These are phyloP conservation scores for Heterodera filipjevi DNA, from an alignment of 2,888 invertebrate species.

Conservation along the genomic window DNA sequence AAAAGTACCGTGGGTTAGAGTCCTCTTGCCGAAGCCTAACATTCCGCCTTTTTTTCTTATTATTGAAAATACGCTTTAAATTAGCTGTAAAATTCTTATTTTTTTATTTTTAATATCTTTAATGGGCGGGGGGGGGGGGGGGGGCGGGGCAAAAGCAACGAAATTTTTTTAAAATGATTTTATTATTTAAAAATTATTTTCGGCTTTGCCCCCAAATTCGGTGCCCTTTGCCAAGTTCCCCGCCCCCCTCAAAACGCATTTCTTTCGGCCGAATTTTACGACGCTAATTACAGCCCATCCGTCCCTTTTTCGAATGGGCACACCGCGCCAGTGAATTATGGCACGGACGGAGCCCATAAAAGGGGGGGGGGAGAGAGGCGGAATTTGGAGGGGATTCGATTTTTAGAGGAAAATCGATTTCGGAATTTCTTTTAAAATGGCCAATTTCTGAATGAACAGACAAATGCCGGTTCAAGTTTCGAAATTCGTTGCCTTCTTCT, in stretches of 20 bases:
- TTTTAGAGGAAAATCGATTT: neutral
- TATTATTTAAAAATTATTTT: too few species aligned
- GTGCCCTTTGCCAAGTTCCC: neutral
- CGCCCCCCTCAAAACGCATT: neutral
- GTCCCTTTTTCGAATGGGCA: constrained; percentile 11
- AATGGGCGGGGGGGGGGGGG: too few species aligned
- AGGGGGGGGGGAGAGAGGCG: neutral
- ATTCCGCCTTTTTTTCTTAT: too few species aligned
- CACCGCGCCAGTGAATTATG: constrained; percentile 18
- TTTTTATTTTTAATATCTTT: too few species aligned
- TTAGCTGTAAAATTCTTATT: too few species aligned
- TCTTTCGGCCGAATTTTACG: constrained; percentile 12
- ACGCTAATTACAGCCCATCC: constrained; percentile 16
- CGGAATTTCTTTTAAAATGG: neutral
- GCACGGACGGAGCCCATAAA: constrained; percentile 12
- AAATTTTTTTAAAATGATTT: too few species aligned
- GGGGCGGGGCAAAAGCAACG: too few species aligned
- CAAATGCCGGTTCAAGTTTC: neutral
- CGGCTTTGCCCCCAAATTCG: neutral
- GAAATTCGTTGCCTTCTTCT: neutral
- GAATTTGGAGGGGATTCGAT: neutral
- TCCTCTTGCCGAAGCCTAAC: too few species aligned
- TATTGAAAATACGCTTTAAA: too few species aligned
- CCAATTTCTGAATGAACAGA: neutral
- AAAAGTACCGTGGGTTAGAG: too few species aligned